Base-by-base conservation (phyloP, 2,888 invertebrate species). In the Amphipyra tragopoginis region DNA sequence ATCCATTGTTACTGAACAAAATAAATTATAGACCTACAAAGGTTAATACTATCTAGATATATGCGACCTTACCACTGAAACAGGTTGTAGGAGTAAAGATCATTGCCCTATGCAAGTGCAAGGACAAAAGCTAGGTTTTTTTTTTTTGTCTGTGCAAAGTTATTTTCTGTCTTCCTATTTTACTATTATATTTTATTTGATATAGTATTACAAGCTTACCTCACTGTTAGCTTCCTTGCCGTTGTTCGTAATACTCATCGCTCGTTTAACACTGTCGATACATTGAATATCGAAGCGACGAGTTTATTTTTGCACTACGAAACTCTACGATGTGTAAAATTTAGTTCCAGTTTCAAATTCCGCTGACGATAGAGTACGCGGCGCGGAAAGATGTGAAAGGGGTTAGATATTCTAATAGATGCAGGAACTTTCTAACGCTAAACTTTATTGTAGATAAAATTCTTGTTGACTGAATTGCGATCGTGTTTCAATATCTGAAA, bases 341-440 rank as follows among this genome's bases (percentile, higher is more conserved):
- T 61, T 26, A 55, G 34, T 21, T 55, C 42, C 7, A 54, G 40
- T 62, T 65, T 50, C 29, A 49, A 62, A 75, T 60, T 65, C 53
- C 42, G 50, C 45, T 56, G 29, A 55, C 45, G 14, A 43, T 51
- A 62, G 51, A 51, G 43, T 34, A 45, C 56, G 49, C 61, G 1
- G 45, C 53, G 15, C 38, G 43, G 49, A 55, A 53, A 51, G 34
- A 59, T 59, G 74, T 73, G 77, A 64, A 73, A 77, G 70, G 49
- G 51, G 52, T 9, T 21, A 29, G 5, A 36, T 42, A 55, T 49
- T n/a, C n/a, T n/a, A 52, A 10, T 51, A 33, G 14, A 56, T 10
- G 40, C 9, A 70, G 43, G 15, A 71, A 76, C 77, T 75, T 77
- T 77, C 74, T 69, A 69, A 53, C 40, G 14, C 36, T 43, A 49